Conservation (phyloP, 2,113 vertebrate species). For the Etia nguti region DNA sequence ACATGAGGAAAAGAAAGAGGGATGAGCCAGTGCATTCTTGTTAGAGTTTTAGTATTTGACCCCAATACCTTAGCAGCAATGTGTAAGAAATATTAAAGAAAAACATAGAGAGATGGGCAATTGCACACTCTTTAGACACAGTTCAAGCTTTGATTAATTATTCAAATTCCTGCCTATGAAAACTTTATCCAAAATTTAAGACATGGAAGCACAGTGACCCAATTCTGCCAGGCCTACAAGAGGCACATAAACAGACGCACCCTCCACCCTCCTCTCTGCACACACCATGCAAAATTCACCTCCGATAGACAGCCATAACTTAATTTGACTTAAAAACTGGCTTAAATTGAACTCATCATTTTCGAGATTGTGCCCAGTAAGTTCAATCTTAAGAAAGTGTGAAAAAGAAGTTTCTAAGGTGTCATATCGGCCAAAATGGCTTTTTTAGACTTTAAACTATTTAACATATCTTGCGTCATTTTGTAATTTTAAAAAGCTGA, state of each 20-base stretch:
- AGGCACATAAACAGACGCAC: neutral
- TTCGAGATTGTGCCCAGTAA: neutral
- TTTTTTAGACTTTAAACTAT: neutral
- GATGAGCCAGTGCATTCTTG: neutral
- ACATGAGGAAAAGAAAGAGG: neutral
- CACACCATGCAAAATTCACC: neutral
- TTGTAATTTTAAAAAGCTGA: neutral
- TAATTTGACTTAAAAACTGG: neutral
- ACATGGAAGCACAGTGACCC: constrained; percentile 39
- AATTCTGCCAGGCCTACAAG: constrained; percentile 40
- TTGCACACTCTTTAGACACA: neutral
- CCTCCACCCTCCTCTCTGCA: neutral
- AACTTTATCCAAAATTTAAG: constrained; percentile 33
- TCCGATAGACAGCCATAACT: neutral
- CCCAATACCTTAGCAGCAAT: neutral
- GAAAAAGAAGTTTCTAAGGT: neutral
- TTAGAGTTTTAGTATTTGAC: neutral
- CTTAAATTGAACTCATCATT: neutral
- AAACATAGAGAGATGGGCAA: neutral
- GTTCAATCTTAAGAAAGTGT: neutral
- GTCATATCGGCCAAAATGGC: neutral
- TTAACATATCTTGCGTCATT: neutral
- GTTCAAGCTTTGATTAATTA: constrained; percentile 49
- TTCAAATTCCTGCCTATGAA: constrained; percentile 35
- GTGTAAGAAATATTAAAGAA: neutral